phyloP scores from a whole-genome alignment of 2,797 vertebrate species.

The Hemibagrus guttatus region DNA sequence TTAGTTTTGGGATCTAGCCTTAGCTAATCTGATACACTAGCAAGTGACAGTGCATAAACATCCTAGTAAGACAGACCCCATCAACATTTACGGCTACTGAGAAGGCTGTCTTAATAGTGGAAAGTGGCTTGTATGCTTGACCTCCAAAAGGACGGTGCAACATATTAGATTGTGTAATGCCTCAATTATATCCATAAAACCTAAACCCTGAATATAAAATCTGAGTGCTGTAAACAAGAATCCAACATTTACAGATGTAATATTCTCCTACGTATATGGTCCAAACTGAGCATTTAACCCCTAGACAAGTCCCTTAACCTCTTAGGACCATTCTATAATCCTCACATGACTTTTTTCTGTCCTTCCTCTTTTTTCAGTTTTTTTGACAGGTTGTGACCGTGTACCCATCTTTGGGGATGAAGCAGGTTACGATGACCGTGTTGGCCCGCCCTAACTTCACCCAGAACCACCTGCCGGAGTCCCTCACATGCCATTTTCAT shows the following conservation, averaged over 20 bases:
- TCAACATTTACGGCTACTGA: background rate
- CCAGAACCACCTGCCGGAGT: conserved; percentile 72
- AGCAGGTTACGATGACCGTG: conserved; percentile 69
- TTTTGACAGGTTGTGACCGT: conserved; percentile 78
- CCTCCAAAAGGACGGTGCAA: background rate
- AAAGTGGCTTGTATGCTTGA: too few relatives aligned
- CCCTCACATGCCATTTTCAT: conserved; percentile 69
- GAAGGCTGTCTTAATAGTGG: background rate
- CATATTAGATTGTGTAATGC: background rate
- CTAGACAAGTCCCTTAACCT: background rate
- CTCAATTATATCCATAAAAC: background rate
- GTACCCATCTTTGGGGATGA: conserved; percentile 71
- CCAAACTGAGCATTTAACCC: background rate
- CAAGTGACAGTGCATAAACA: background rate
- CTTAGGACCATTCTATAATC: background rate
- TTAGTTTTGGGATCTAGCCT: background rate
- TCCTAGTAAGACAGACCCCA: background rate
- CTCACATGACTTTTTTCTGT: background rate
- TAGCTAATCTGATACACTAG: background rate
- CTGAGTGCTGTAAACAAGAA: background rate
- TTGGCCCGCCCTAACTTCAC: conserved; percentile 51
- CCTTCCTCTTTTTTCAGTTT: conserved; percentile 67
- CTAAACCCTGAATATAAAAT: background rate
- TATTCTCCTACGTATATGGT: background rate
- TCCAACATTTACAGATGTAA: background rate